Evolutionary conservation across 1,140 invertebrate genomes (phyloP).

Genomic region (Drosophila sulfurigaster): DNA sequence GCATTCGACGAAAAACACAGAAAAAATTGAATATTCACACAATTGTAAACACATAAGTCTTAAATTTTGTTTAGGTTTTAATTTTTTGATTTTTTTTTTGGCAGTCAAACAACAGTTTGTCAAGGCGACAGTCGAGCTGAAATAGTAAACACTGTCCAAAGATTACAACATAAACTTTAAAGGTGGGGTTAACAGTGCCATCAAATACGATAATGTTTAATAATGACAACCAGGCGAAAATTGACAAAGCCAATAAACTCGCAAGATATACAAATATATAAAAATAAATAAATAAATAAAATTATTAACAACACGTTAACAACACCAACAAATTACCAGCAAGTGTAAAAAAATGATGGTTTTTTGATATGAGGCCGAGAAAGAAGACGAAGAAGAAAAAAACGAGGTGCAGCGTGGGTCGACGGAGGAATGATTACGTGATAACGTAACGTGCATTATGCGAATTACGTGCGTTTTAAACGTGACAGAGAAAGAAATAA

Average conservation of each 20-base stretch:
- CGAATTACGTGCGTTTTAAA: constrained; percentile 65
- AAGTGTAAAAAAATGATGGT: constrained; percentile 9
- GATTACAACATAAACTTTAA: constrained; percentile 56
- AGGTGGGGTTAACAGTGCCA: constrained; percentile 58
- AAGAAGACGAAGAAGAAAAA: background rate
- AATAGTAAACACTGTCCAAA: constrained; percentile 39
- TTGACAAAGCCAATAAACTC: constrained; percentile 69
- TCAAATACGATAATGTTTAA: constrained; percentile 37
- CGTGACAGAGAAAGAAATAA: constrained; percentile 43
- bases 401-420: background rate
- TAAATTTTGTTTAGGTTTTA: constrained; percentile 12
- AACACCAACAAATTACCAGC: constrained; percentile 31
- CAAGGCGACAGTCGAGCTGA: constrained; percentile 28
- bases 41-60: constrained; percentile 13
- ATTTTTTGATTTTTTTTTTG: constrained; percentile 38
- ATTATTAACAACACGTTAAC: constrained; percentile 19
- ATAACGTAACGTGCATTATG: constrained; percentile 77
- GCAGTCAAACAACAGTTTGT: constrained; percentile 22
- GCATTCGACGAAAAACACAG: constrained; percentile 26
- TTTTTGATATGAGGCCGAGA: background rate
- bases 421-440: constrained; percentile 29
- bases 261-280: constrained; percentile 21
- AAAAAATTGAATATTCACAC: constrained; percentile 21
- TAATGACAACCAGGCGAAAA: constrained; percentile 63
- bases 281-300: background rate